Evolutionary conservation across 2,888 invertebrate species (phyloP).

Genomic region (Matsumyia berberina): DNA sequence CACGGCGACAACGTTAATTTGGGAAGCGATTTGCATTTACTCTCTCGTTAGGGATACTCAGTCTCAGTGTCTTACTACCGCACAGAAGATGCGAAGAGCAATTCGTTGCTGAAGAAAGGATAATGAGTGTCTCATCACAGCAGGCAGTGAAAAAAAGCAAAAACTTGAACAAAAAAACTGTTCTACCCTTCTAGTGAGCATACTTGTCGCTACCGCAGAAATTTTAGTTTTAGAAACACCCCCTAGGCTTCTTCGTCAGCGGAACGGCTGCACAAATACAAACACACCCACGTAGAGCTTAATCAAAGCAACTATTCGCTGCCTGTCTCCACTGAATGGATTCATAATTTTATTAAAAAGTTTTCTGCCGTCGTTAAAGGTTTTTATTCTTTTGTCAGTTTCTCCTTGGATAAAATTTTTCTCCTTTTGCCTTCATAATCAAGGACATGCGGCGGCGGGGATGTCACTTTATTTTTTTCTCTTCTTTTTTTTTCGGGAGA

Average conservation of each 20-base stretch:
- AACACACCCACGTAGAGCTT: not conserved
- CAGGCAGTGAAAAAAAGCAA: not conserved
- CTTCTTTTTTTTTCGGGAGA: not conserved
- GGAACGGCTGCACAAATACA: not conserved
- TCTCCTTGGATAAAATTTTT: not conserved
- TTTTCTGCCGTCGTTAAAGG: not conserved
- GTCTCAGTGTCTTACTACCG: not conserved
- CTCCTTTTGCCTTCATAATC: not conserved
- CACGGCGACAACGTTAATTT: conserved; percentile 22
- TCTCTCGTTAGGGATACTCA: conserved; percentile 14
- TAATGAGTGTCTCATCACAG: conserved; percentile 8
- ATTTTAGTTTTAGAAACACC: not conserved
- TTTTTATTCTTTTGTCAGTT: not conserved
- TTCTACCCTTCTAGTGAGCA: not conserved
- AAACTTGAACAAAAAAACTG: not conserved
- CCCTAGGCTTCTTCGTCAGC: not conserved
- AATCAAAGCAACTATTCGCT: not conserved
- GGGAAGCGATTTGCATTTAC: conserved; percentile 34
- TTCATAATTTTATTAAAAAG: conserved; percentile 11
- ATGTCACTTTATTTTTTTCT: not conserved
- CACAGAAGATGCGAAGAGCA: not conserved
- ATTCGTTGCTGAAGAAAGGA: not conserved
- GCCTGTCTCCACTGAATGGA: not conserved
- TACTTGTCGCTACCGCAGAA: not conserved
- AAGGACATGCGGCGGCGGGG: not conserved